Evolutionary conservation across 1,140 invertebrate species (phyloP).

Genomic region (Arctopsyche grandis): DNA sequence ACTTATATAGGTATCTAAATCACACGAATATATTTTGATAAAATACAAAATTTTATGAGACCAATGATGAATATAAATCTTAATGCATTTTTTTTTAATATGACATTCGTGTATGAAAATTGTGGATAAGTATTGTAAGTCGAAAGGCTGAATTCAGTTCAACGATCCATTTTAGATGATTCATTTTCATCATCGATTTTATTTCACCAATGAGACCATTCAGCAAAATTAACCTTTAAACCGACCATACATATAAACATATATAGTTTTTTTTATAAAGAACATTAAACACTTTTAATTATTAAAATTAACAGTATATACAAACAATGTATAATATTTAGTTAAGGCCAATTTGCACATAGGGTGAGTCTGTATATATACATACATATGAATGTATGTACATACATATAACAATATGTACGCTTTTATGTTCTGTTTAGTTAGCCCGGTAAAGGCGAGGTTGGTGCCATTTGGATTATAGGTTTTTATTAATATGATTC

Average conservation of each 20-base stretch:
- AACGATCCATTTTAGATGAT: no score
- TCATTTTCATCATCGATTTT: neutral
- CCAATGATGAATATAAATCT: slow-evolving; percentile 8
- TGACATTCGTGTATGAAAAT: no score
- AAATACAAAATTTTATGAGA: slow-evolving; percentile 18
- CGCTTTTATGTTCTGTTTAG: no score
- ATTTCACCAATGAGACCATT: neutral
- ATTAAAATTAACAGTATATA: slow-evolving; percentile 38
- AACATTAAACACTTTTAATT: slow-evolving; percentile 35
- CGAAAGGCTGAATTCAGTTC: no score
- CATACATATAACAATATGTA: neutral
- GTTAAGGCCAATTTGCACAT: slow-evolving; percentile 36
- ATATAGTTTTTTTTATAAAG: slow-evolving; percentile 5
- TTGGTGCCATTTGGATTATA: no score
- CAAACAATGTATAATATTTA: slow-evolving; percentile 32
- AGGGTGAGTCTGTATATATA: slow-evolving; percentile 32
- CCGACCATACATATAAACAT: neutral
- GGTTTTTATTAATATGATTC: no score
- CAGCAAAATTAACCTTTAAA: neutral
- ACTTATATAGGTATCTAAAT: slow-evolving; percentile 31
- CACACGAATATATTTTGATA: slow-evolving; percentile 21
- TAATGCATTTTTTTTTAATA: neutral
- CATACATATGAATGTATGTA: neutral
- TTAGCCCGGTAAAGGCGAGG: no score
- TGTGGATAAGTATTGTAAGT: no score